These are phyloP conservation scores for Paraescarpia echinospica DNA, from an alignment of 1,140 invertebrate genomes.

Conservation along the genomic window DNA sequence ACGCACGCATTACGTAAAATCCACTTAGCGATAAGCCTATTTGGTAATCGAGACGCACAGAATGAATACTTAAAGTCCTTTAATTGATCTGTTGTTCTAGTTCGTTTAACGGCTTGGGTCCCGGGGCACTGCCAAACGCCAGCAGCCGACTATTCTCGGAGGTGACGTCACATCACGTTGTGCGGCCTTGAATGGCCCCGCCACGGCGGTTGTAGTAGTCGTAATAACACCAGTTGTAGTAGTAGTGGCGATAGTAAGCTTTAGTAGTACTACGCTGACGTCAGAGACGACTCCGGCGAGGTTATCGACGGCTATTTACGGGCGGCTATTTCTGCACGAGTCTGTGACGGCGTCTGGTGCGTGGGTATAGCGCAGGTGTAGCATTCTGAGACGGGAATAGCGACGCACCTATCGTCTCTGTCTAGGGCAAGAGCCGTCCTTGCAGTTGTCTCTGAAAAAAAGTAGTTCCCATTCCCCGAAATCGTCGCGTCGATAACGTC, in stretches of 20 bases:
- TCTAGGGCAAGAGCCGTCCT: background rate
- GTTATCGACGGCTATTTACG: background rate
- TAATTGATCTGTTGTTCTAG: background rate
- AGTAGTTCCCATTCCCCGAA: background rate
- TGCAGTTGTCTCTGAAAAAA: background rate
- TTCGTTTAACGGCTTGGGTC: background rate
- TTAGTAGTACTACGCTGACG: background rate
- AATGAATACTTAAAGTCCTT: no score
- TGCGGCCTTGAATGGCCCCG: no score
- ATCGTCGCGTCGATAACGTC: background rate
- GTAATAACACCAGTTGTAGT: background rate
- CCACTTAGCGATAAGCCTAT: background rate
- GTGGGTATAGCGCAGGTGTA: background rate
- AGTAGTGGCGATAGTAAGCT: background rate
- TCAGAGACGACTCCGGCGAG: background rate
- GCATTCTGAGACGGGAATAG: background rate
- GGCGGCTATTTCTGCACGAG: background rate
- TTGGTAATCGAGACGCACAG: background rate
- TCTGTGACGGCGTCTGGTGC: background rate
- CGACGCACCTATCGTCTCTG: background rate
- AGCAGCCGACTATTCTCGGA: background rate
- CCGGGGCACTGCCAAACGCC: no score
- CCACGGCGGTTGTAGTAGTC: background rate
- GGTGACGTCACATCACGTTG: background rate
- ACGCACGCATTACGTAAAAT: background rate